Evolutionary conservation across 1,140 invertebrate species (phyloP).

Genomic region (Cylas formicarius): DNA sequence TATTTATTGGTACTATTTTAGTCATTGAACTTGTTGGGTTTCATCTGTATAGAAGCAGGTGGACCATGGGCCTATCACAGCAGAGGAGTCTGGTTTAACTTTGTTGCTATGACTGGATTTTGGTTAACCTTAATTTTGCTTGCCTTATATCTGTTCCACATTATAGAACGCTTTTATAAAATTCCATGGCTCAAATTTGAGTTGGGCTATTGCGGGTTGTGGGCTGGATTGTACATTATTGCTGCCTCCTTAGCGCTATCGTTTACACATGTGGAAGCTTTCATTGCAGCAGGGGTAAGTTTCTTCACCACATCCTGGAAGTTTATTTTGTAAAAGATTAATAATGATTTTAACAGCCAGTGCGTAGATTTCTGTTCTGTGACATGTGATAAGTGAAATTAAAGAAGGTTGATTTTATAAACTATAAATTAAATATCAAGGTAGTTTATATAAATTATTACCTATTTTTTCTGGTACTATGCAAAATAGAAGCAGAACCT

Average conservation of each 20-base stretch:
- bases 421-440: too few relatives aligned
- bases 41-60: conserved; percentile 71
- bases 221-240: conserved; percentile 63
- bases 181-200: conserved; percentile 85
- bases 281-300: conserved; percentile 63
- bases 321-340: too few relatives aligned
- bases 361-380: too few relatives aligned
- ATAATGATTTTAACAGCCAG: too few relatives aligned
- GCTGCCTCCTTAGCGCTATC: conserved; percentile 59
- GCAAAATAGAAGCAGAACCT: too few relatives aligned
- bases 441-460: background rate
- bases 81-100: conserved; percentile 64
- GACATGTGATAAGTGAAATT: too few relatives aligned
- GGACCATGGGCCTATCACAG: conserved; percentile 42
- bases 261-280: conserved; percentile 48
- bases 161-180: conserved; percentile 75
- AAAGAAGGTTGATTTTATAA: too few relatives aligned
- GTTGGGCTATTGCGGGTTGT: conserved; percentile 64
- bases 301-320: conserved; percentile 5
- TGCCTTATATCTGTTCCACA: conserved; percentile 75
- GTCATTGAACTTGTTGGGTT: conserved; percentile 69
- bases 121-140: conserved; percentile 77
- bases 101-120: conserved; percentile 78
- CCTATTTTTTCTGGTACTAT: background rate
- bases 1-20: conserved; percentile 39